Evolutionary conservation across 2,888 invertebrate genomes (phyloP).

Genomic region (Andrena flavipes): DNA sequence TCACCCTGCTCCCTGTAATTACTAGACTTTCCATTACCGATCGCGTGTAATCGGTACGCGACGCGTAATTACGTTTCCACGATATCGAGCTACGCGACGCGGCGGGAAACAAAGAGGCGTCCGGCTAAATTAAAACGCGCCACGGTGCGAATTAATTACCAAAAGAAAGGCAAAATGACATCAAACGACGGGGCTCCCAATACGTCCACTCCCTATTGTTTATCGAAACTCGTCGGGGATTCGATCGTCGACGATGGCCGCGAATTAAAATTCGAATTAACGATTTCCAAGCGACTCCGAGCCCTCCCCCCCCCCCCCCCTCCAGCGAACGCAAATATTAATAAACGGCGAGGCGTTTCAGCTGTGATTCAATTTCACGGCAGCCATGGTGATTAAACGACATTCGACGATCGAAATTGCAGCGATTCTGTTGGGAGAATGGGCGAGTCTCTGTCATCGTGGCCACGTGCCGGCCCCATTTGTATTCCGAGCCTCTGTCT

Average conservation of each 20-base stretch:
- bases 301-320: background rate
- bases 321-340: conserved; percentile 46
- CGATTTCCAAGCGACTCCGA: conserved; percentile 10
- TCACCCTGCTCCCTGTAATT: conserved; percentile 53
- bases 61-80: conserved; percentile 48
- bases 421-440: conserved; percentile 3
- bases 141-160: conserved; percentile 40
- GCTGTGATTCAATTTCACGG: conserved; percentile 25
- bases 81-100: conserved; percentile 31
- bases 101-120: conserved; percentile 25
- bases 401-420: conserved; percentile 29
- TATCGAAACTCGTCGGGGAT: conserved; percentile 5
- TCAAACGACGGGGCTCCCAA: conserved; percentile 9
- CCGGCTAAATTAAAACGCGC: conserved; percentile 52
- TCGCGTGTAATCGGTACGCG: conserved; percentile 56
- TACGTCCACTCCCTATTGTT: background rate
- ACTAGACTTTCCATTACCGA: conserved; percentile 60
- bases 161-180: conserved; percentile 38
- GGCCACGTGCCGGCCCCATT: background rate
- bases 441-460: background rate
- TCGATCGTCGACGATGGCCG: background rate
- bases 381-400: conserved; percentile 25
- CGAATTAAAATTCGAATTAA: conserved; percentile 34
- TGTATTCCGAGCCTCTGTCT: background rate
- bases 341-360: conserved; percentile 28